Evolutionary conservation across 2,888 invertebrate genomes (phyloP), one percentile per base, ranked within the genome.

Genomic region (Apeira syringaria): DNA sequence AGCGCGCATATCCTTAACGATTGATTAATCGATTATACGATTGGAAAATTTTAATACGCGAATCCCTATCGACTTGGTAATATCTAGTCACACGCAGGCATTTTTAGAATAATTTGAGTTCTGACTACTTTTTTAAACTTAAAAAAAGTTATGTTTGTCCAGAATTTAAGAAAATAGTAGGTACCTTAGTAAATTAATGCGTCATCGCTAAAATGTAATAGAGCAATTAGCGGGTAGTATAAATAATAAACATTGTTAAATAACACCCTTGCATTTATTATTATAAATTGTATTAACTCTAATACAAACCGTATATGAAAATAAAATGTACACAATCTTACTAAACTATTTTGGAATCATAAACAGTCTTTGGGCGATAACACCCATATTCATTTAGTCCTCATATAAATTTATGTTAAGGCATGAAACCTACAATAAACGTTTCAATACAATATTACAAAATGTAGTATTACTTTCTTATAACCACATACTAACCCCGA

Each of bases 241-340:
- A 42, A 47, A 42, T 31, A 31, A 47, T 11, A 20, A 7, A 39
- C 34, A 20, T 25, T 33, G 26, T 18, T 18, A 28, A 24, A 42
- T 58, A 51, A 47, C 50, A 50, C 24, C 46, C 43, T 54, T 45
- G 57, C 61, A 65, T 67, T 65, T 67, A 65, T 67, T 65, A 56
- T 61, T 59, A 50, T 51, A 58, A 27, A 50, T 42, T 34, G 9
- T 25, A 27, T 24, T 42, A n/a, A 28, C 26, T 36, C 33, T 38
- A 29, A 11, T 10, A 31, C 27, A 18, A 40, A 27, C 30, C 12
- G 2, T 31, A 42, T 42, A 36, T 30, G 20, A 30, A 13, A 45
- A 35, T 30, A 30, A 43, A 51, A 50, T 37, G 26, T 48, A 47
- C 24, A 37, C 5, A 35, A 29, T 11, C 26, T 33, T 34, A 38